These are phyloP conservation scores for Didymodactylos carnosus DNA, from an alignment of 2,888 invertebrate species.

Conservation along the genomic window DNA sequence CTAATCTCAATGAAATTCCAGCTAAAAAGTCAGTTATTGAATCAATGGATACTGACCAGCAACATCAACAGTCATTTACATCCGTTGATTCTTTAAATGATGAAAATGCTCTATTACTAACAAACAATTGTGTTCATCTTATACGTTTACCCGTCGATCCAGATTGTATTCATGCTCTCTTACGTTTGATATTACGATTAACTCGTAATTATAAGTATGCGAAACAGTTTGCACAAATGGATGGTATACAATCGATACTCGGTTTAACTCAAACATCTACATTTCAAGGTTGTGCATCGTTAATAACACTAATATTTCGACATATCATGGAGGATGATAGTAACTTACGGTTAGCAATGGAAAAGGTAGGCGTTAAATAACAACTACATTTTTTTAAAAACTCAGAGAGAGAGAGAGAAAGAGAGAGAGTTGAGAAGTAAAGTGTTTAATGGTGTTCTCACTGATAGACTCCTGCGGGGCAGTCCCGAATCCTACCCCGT, in stretches of 20 bases:
- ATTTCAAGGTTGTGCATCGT: slow-evolving; percentile 53
- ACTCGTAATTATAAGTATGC: slow-evolving; percentile 55
- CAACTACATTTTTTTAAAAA: not conserved
- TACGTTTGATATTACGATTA: slow-evolving; percentile 52
- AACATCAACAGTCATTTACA: not conserved
- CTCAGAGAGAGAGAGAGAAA: no score
- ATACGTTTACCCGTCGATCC: slow-evolving; percentile 51
- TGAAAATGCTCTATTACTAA: slow-evolving; percentile 24
- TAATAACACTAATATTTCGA: slow-evolving; percentile 54
- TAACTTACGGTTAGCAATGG: slow-evolving; percentile 53
- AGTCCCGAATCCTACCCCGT: no score
- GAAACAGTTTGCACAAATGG: slow-evolving; percentile 49
- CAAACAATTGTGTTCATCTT: slow-evolving; percentile 45
- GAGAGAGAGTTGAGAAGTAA: no score
- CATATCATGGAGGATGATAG: slow-evolving; percentile 57
- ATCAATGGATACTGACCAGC: not conserved
- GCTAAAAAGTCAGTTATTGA: not conserved
- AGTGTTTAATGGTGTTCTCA: no score
- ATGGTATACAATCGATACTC: slow-evolving; percentile 53
- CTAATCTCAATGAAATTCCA: not conserved
- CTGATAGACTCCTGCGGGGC: no score
- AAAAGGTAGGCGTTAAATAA: no score
- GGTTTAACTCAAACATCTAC: slow-evolving; percentile 50
- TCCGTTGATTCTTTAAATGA: slow-evolving; percentile 2
- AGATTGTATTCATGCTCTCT: slow-evolving; percentile 54